These are phyloP conservation scores for Caenorhabditis sinica DNA, from an alignment of 2,888 invertebrate genomes.

Conservation along the genomic window DNA sequence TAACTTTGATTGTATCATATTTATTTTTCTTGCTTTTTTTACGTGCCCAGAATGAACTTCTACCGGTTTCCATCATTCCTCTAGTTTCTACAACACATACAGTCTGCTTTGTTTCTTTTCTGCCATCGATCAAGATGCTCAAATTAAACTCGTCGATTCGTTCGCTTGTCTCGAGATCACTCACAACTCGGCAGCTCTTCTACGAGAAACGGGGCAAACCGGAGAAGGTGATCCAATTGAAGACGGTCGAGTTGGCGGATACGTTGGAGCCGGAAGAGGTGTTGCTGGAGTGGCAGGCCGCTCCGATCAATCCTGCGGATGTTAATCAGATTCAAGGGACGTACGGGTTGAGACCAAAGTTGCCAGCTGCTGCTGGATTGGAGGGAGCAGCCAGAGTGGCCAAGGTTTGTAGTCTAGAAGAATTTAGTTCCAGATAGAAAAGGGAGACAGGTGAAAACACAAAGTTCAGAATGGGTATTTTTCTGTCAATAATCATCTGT, in stretches of 20 bases:
- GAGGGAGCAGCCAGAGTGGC: slow-evolving; percentile 94
- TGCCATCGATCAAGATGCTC: slow-evolving; percentile 34
- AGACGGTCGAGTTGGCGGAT: slow-evolving; percentile 53
- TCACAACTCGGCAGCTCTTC: slow-evolving; percentile 71
- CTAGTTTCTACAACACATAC: neutral
- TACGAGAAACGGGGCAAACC: slow-evolving; percentile 78
- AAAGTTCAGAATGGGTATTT: neutral
- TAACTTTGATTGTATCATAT: slow-evolving; percentile 19
- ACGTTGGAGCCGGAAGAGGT: slow-evolving; percentile 84
- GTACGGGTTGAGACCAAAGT: slow-evolving; percentile 81
- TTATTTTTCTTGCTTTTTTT: neutral
- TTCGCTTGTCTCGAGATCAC: slow-evolving; percentile 18
- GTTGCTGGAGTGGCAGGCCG: slow-evolving; percentile 91
- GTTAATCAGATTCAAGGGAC: slow-evolving; percentile 91
- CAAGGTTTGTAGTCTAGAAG: slow-evolving; percentile 72
- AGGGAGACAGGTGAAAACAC: neutral
- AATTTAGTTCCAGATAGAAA: neutral
- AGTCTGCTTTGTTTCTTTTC: neutral
- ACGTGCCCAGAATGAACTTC: slow-evolving; percentile 17
- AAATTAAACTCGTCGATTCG: slow-evolving; percentile 21
- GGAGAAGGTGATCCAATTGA: slow-evolving; percentile 68
- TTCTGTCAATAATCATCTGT: no score
- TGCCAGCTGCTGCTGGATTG: slow-evolving; percentile 94
- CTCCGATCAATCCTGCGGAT: slow-evolving; percentile 97
- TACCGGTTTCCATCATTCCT: slow-evolving; percentile 9